Percentiles rank a stretch among this genome's conserved stretches.
Conservation (phyloP, 1,140 invertebrate species). For the Monomorium pharaonis region DNA sequence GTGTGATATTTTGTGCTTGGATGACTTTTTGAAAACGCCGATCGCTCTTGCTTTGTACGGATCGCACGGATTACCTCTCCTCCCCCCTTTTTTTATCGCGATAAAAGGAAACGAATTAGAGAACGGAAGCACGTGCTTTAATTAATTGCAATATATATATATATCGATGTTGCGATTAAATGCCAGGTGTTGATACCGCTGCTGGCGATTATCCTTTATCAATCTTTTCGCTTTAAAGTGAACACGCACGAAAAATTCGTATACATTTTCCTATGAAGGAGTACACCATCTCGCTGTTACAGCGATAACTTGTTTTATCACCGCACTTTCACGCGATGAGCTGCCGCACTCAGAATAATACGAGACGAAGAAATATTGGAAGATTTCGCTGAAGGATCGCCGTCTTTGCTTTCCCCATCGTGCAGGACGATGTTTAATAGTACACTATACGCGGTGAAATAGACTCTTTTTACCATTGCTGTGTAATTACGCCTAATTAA, state of each 20-base stretch:
- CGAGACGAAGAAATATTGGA: conserved; percentile 38
- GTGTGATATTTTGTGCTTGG: conserved; percentile 1
- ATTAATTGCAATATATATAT: background rate
- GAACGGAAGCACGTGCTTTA: background rate
- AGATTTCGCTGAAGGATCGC: conserved; percentile 35
- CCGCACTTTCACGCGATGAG: conserved; percentile 28
- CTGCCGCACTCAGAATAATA: background rate
- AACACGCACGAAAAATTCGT: background rate
- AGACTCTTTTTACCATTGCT: background rate
- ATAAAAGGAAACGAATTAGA: background rate
- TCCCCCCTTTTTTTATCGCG: background rate
- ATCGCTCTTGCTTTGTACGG: background rate
- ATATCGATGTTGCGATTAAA: conserved; percentile 17
- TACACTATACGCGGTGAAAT: background rate
- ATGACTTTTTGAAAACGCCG: conserved; percentile 2
- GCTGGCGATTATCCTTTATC: background rate
- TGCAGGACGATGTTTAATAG: background rate
- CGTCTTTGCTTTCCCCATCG: background rate
- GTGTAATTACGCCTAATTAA: conserved; percentile 27
- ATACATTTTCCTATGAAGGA: conserved; percentile 4
- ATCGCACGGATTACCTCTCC: background rate
- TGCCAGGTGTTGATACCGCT: background rate
- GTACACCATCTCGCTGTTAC: conserved; percentile 14
- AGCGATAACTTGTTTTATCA: conserved; percentile 35
- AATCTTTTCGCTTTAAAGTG: background rate